A percentile compares a stretch with the other conserved stretches of the same genome.
phyloP scores from a whole-genome alignment of 2,797 vertebrate genomes.

The Siniperca obscura region DNA sequence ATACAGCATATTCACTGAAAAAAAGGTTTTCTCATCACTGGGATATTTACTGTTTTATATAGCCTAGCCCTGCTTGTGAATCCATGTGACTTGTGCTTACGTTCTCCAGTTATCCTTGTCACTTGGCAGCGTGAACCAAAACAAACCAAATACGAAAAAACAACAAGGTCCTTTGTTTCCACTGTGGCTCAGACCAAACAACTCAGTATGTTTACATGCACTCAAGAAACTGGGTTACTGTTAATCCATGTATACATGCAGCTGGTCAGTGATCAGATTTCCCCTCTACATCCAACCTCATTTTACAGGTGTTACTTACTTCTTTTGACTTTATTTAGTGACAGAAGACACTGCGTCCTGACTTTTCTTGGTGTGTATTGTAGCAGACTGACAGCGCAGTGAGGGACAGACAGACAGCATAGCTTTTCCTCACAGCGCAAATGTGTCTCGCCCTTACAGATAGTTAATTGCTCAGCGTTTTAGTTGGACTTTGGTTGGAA shows the following conservation, averaged over 20 bases:
- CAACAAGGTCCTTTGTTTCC: not conserved
- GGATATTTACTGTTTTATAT: not conserved
- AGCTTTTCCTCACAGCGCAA: not conserved
- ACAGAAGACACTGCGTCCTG: no score
- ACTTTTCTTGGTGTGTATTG: not conserved
- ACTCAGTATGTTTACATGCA: not conserved
- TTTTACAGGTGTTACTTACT: no score
- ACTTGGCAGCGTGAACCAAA: not conserved
- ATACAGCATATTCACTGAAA: not conserved
- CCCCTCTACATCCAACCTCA: not conserved
- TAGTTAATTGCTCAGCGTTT: not conserved
- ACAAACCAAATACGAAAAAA: not conserved
- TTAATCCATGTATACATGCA: not conserved
- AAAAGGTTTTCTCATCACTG: not conserved
- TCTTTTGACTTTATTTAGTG: not conserved
- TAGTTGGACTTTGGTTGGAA: no score
- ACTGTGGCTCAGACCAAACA: not conserved
- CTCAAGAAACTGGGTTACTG: not conserved
- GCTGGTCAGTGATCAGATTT: not conserved
- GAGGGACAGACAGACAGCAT: not conserved
- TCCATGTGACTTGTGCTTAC: slow-evolving; percentile 5
- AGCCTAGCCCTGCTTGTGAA: not conserved
- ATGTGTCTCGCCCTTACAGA: not conserved
- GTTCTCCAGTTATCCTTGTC: not conserved
- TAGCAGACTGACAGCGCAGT: not conserved